Conservation (phyloP, 2,888 invertebrate species). For the Mesorhabditis belari region DNA sequence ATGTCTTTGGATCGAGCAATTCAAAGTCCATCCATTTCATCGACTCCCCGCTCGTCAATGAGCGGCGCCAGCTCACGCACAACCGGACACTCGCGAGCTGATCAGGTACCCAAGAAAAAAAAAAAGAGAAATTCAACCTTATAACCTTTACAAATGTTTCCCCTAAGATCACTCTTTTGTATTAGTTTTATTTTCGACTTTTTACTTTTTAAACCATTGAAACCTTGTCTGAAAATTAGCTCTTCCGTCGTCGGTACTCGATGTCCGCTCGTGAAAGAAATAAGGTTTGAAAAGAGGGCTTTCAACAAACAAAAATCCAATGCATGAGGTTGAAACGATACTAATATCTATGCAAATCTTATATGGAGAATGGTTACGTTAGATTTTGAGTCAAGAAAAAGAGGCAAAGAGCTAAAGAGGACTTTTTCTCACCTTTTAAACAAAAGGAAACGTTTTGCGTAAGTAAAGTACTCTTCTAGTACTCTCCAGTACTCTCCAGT, state of each 20-base stretch:
- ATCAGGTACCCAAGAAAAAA: slow-evolving; percentile 9
- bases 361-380: too few relatives aligned
- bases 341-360: too few relatives aligned
- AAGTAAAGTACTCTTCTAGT: too few relatives aligned
- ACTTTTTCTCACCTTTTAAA: too few relatives aligned
- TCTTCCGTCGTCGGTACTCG: background rate
- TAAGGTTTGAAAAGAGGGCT: background rate
- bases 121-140: too few relatives aligned
- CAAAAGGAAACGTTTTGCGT: too few relatives aligned
- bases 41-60: slow-evolving; percentile 25
- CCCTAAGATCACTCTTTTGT: background rate
- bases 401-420: too few relatives aligned
- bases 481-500: too few relatives aligned
- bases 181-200: background rate
- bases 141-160: too few relatives aligned
- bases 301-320: background rate
- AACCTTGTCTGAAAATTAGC: background rate
- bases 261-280: background rate
- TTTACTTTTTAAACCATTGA: background rate
- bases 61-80: slow-evolving; percentile 27
- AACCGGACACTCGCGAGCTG: slow-evolving; percentile 10
- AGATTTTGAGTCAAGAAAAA: too few relatives aligned
- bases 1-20: background rate
- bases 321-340: too few relatives aligned
- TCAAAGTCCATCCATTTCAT: slow-evolving; percentile 14